phyloP scores from a whole-genome alignment of 2,113 vertebrate genomes.

The Pseudorectes ferrugineus region DNA sequence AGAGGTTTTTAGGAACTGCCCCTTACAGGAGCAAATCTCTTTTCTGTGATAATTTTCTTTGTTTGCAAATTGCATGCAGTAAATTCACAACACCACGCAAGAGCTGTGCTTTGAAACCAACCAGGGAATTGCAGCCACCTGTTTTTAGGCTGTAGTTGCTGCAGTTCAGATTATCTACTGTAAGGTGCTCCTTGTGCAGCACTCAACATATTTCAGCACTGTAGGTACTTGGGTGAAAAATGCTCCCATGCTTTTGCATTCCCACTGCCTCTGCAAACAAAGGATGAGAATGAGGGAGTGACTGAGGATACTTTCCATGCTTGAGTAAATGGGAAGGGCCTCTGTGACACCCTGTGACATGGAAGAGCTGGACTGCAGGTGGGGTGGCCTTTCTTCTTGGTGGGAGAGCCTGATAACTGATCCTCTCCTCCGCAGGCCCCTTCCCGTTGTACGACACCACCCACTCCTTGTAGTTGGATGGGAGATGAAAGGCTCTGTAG shows the following conservation, averaged over 20 bases:
- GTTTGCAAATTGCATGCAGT: not conserved
- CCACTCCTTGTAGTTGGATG: not conserved
- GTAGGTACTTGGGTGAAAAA: not conserved
- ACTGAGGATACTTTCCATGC: not conserved
- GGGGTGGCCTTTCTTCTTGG: not conserved
- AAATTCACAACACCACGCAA: not conserved
- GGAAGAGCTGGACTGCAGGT: not conserved
- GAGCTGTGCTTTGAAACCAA: not conserved
- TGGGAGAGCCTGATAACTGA: not conserved
- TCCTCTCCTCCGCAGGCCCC: not conserved
- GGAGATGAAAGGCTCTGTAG: constrained; percentile 3
- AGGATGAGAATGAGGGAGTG: not conserved
- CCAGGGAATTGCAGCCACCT: not conserved
- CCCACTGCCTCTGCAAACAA: not conserved
- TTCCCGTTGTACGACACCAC: not conserved
- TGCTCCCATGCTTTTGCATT: not conserved
- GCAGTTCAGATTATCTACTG: not conserved
- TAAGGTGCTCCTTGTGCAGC: not conserved
- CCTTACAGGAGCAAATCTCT: not conserved
- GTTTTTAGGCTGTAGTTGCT: not conserved
- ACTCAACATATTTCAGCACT: not conserved
- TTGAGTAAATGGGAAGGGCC: not conserved
- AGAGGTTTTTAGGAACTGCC: not conserved
- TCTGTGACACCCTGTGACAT: not conserved
- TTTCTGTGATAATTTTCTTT: not conserved